Percentiles rank a stretch among this genome's conserved stretches.
phyloP scores from a whole-genome alignment of 37 sponge, comb jelly and placozoan species.

The Petrosia ficiformis region DNA sequence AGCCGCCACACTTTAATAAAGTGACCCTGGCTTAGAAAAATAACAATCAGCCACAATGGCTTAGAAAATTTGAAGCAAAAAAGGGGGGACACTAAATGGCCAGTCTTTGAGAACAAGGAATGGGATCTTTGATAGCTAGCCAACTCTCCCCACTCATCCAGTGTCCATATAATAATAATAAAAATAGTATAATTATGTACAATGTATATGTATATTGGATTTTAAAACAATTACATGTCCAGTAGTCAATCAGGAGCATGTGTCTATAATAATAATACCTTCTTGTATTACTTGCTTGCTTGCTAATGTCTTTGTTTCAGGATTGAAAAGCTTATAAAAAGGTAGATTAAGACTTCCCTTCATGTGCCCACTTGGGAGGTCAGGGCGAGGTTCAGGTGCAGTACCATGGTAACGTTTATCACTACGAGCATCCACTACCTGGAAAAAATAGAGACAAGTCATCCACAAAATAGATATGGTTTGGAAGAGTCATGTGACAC shows the following conservation, averaged over 20 bases:
- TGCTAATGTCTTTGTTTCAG: constrained; percentile 35
- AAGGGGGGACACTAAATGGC: too few species aligned
- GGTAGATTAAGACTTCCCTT: constrained; percentile 57
- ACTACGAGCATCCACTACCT: constrained; percentile 77
- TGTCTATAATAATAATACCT: constrained; percentile 26
- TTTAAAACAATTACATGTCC: too few species aligned
- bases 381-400: constrained; percentile 70
- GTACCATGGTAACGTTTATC: constrained; percentile 63
- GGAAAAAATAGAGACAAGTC: neutral
- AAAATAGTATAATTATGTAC: constrained; percentile 6
- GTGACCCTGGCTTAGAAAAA: too few species aligned
- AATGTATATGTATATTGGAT: too few species aligned
- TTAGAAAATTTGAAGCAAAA: too few species aligned
- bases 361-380: constrained; percentile 79
- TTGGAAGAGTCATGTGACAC: neutral
- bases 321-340: constrained; percentile 37
- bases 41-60: too few species aligned
- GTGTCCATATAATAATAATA: neutral
- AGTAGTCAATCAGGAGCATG: too few species aligned
- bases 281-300: constrained; percentile 31
- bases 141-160: too few species aligned
- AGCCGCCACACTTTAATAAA: too few species aligned
- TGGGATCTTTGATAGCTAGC: too few species aligned
- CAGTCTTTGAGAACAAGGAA: too few species aligned
- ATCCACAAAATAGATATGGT: neutral